Conservation (phyloP, 2,113 vertebrate species). For the Phylloscopus whistleri region DNA sequence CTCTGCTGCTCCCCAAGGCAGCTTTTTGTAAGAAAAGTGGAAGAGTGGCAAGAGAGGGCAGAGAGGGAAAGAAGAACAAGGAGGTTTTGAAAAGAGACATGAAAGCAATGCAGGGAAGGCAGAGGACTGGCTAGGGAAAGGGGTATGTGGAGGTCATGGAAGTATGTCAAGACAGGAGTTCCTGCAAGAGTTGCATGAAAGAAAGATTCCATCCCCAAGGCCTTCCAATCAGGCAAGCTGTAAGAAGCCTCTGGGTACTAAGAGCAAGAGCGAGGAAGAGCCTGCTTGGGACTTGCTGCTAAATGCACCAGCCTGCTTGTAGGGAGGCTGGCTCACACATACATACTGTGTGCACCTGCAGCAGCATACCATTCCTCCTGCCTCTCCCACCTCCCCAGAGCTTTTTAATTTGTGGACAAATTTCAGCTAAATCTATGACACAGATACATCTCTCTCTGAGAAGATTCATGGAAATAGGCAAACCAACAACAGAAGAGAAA, state of each 20-base stretch:
- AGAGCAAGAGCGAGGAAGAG: neutral
- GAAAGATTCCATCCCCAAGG: neutral
- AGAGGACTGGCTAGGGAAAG: neutral
- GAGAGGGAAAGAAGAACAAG: neutral
- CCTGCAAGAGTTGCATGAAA: neutral
- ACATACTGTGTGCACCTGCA: neutral
- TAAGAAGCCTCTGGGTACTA: neutral
- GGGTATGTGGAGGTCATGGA: neutral
- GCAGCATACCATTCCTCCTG: neutral
- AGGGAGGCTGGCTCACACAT: accelerated
- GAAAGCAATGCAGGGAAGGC: neutral
- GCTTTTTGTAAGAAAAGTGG: neutral
- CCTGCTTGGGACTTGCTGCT: neutral
- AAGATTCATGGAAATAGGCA: neutral
- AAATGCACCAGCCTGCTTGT: neutral
- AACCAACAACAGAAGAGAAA: neutral
- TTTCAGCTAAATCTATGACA: neutral
- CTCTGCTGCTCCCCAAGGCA: neutral
- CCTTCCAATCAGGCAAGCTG: neutral
- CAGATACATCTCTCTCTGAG: neutral
- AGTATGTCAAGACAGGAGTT: neutral
- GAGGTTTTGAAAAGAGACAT: neutral
- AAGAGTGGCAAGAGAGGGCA: neutral
- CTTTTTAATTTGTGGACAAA: neutral
- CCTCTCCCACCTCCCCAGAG: neutral